phyloP scores from a whole-genome alignment of 2,797 vertebrate species.

The Thunnus albacares region DNA sequence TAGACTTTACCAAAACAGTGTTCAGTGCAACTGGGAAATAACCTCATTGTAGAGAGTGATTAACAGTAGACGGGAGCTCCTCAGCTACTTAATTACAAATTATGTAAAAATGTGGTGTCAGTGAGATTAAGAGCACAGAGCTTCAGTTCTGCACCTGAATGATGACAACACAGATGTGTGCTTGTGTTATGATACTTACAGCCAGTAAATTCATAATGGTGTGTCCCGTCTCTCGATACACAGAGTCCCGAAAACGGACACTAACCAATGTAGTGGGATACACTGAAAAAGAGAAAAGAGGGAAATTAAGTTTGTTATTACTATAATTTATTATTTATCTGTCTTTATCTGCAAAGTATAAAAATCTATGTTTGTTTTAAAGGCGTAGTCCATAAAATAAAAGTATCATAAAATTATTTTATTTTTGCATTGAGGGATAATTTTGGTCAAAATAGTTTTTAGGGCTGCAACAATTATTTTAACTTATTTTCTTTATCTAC shows the following conservation, averaged over 20 bases:
- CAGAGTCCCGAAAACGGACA: slow-evolving; percentile 89
- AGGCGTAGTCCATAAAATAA: too few relatives aligned
- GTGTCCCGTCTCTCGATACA: slow-evolving; percentile 94
- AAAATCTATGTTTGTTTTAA: too few relatives aligned
- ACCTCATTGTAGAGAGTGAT: neutral
- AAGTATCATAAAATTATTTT: too few relatives aligned
- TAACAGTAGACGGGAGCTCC: neutral
- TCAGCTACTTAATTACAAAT: neutral
- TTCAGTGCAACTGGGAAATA: neutral
- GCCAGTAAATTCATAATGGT: slow-evolving; percentile 96
- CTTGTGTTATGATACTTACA: slow-evolving; percentile 85
- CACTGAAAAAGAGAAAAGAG: slow-evolving; percentile 72
- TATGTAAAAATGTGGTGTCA: neutral
- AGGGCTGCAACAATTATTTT: too few relatives aligned
- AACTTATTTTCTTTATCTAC: too few relatives aligned
- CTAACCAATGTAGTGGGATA: slow-evolving; percentile 91
- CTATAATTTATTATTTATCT: neutral
- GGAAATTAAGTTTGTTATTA: neutral
- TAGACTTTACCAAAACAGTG: neutral
- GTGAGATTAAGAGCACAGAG: neutral
- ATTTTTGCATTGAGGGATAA: too few relatives aligned
- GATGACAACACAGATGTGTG: too few relatives aligned
- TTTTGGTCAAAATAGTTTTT: too few relatives aligned
- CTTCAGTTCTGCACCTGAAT: too few relatives aligned
- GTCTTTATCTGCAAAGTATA: neutral